These are phyloP conservation scores for Phallusia fumigata DNA, from an alignment of 23 tunicate species.

Conservation along the genomic window DNA sequence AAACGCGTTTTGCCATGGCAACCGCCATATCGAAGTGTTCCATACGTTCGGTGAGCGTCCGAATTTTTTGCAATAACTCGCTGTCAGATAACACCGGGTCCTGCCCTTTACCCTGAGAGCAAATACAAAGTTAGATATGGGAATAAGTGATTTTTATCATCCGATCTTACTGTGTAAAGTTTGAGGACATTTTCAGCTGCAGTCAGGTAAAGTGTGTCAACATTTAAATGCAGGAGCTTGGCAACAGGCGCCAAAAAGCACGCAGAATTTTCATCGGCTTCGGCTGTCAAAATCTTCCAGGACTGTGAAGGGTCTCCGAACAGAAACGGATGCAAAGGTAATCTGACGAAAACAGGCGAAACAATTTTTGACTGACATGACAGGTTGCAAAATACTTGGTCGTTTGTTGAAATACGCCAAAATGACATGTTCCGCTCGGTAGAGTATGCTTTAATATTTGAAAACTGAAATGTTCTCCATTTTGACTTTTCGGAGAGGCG, in stretches of 20 bases:
- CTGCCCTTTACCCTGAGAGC: neutral
- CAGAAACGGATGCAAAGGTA: constrained; percentile 74
- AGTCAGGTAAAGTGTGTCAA: constrained; percentile 26
- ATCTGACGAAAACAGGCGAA: constrained; percentile 21
- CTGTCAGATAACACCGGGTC: neutral
- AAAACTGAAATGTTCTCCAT: too few relatives aligned
- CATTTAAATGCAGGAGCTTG: constrained; percentile 34
- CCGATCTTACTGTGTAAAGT: neutral
- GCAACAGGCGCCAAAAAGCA: constrained; percentile 47
- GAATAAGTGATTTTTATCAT: too few relatives aligned
- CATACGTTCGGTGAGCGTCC: constrained; percentile 27
- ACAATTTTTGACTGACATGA: too few relatives aligned
- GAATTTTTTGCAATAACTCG: constrained; percentile 26
- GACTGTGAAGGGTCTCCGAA: constrained; percentile 54
- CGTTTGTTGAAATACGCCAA: too few relatives aligned
- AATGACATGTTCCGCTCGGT: too few relatives aligned
- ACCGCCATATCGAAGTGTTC: constrained; percentile 28
- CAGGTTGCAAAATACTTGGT: too few relatives aligned
- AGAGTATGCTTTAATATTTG: too few relatives aligned
- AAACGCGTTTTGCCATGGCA: constrained; percentile 73
- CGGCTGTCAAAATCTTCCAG: constrained; percentile 59
- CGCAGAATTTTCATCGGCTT: constrained; percentile 41
- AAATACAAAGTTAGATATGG: neutral
- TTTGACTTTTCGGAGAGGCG: too few relatives aligned
- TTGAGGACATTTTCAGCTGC: constrained; percentile 11